phyloP scores from a whole-genome alignment of 2,113 vertebrate genomes.

The Indri indri region DNA sequence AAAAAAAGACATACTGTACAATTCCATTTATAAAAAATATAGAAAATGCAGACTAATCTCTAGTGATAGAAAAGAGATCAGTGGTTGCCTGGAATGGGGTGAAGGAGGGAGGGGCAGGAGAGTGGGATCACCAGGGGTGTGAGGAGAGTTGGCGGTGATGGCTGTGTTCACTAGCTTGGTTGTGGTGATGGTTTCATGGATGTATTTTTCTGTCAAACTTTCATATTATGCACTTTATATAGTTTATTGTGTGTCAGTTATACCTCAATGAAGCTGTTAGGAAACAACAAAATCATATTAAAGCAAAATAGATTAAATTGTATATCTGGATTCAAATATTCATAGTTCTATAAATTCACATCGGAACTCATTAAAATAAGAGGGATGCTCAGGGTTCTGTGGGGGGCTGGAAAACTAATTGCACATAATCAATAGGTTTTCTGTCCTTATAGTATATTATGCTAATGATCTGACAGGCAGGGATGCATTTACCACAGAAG shows the following conservation, averaged over 20 bases:
- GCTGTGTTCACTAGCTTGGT: neutral
- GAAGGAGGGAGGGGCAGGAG: neutral
- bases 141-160: neutral
- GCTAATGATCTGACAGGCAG: neutral
- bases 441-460: neutral
- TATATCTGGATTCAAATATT: neutral
- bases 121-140: neutral
- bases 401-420: neutral
- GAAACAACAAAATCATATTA: neutral
- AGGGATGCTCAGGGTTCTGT: neutral
- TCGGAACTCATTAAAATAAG: neutral
- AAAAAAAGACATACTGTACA: neutral
- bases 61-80: neutral
- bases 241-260: neutral
- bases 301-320: neutral
- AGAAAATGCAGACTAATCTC: constrained; percentile 8
- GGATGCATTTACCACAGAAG: neutral
- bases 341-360: constrained; percentile 5
- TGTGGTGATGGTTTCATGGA: neutral
- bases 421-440: neutral
- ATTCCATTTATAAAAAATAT: neutral
- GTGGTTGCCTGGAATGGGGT: neutral
- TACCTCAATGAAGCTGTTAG: neutral
- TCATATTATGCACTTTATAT: neutral
- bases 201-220: neutral